Conservation (phyloP, 2,888 invertebrate species). For the Sminthurides aquaticus region DNA sequence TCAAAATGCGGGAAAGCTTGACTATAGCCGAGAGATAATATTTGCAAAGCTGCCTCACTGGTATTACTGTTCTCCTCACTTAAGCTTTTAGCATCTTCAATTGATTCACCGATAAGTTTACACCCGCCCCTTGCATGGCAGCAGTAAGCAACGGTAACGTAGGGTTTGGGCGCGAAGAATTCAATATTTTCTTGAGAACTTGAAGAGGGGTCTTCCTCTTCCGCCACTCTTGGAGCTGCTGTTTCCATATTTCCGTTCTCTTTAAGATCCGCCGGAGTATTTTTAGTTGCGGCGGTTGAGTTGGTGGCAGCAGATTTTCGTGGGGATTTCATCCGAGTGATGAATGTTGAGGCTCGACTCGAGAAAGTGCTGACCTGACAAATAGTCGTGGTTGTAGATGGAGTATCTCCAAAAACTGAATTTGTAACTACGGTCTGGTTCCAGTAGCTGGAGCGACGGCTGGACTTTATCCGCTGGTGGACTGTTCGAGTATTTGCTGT, state of each 20-base stretch:
- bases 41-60: background rate
- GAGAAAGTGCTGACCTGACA: background rate
- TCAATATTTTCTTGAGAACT: background rate
- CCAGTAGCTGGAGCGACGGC: constrained; percentile 13
- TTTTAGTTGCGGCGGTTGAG: background rate
- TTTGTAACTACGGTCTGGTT: constrained; percentile 7
- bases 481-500: constrained; percentile 18
- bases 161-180: background rate
- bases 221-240: too few relatives aligned
- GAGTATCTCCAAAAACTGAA: constrained; percentile 15
- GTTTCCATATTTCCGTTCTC: background rate
- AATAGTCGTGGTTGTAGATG: background rate
- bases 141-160: background rate
- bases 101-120: background rate
- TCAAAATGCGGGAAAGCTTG: background rate
- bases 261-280: background rate
- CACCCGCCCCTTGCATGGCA: background rate
- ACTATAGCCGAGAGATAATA: background rate
- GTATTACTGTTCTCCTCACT: background rate
- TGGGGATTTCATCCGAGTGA: constrained; percentile 12
- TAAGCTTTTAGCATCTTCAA: background rate
- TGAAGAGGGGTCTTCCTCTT: background rate
- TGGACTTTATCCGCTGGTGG: background rate
- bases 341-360: constrained; percentile 5
- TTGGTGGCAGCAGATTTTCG: background rate